phyloP scores from a whole-genome alignment of 2,113 vertebrate genomes.

The Notiomystis cincta region DNA sequence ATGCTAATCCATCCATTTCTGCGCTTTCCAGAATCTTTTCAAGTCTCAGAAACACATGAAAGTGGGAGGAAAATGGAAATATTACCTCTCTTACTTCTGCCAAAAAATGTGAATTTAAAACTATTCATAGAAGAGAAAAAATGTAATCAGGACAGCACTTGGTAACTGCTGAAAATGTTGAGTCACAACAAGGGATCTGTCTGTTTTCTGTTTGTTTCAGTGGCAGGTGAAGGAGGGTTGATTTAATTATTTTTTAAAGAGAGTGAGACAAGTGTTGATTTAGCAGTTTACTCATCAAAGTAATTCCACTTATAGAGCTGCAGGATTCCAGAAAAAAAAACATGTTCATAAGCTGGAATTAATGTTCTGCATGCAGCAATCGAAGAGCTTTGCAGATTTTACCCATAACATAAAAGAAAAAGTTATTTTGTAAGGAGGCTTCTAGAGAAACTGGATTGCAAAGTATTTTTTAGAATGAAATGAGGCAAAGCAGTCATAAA shows the following conservation, averaged over 20 bases:
- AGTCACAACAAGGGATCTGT: neutral
- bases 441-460: neutral
- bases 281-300: conserved; percentile 43
- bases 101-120: neutral
- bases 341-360: neutral
- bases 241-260: conserved; percentile 46
- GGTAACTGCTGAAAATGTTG: neutral
- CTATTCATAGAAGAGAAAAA: neutral
- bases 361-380: neutral
- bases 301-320: neutral
- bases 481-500: conserved; percentile 12
- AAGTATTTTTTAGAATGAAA: conserved; percentile 7
- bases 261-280: conserved; percentile 31
- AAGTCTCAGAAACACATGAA: neutral
- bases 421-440: neutral
- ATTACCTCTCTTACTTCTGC: neutral
- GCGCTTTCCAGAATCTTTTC: neutral
- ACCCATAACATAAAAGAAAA: neutral
- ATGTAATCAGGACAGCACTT: neutral
- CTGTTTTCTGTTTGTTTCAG: conserved; percentile 48
- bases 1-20: neutral
- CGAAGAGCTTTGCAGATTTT: neutral
- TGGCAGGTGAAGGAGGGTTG: conserved; percentile 1
- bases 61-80: conserved; percentile 5
- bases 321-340: neutral